Conservation (phyloP, 2,888 invertebrate genomes). For the Margaritifera margaritifera region DNA sequence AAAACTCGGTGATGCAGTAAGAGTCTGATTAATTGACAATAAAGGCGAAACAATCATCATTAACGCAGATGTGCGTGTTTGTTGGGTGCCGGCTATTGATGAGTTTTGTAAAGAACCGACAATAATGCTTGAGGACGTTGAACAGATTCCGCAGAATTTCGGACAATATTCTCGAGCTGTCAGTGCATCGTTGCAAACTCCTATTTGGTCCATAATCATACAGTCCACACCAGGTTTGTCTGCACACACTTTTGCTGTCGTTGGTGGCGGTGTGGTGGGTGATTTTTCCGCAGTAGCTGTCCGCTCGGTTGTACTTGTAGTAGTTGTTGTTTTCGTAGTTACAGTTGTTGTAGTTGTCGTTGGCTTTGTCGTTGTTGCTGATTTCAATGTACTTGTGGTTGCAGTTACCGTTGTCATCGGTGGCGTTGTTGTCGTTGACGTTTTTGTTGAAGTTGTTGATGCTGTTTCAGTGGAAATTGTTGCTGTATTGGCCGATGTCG, state of each 20-base stretch:
- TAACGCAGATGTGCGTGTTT: constrained; percentile 5
- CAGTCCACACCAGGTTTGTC: too few relatives aligned
- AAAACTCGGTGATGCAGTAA: constrained; percentile 5
- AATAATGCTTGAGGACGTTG: neutral
- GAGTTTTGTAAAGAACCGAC: neutral
- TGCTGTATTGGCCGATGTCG: too few relatives aligned
- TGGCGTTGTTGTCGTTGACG: too few relatives aligned
- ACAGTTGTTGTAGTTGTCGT: constrained; percentile 1
- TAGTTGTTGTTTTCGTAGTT: neutral
- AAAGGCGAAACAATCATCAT: neutral
- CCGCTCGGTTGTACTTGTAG: neutral
- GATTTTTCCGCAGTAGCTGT: neutral
- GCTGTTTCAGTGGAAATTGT: too few relatives aligned
- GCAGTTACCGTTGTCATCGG: too few relatives aligned
- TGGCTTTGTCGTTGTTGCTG: neutral
- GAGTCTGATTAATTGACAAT: neutral
- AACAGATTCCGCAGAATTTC: constrained; percentile 4
- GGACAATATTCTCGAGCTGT: constrained; percentile 5
- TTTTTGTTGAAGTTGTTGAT: too few relatives aligned
- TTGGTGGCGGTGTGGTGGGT: constrained; percentile 1
- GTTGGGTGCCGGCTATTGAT: neutral
- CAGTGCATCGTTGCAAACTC: constrained; percentile 4
- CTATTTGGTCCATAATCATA: too few relatives aligned
- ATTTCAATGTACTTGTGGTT: neutral
- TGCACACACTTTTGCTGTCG: constrained; percentile 1